Base-by-base conservation (phyloP, 2,113 vertebrate species). In the Saccopteryx bilineata region DNA sequence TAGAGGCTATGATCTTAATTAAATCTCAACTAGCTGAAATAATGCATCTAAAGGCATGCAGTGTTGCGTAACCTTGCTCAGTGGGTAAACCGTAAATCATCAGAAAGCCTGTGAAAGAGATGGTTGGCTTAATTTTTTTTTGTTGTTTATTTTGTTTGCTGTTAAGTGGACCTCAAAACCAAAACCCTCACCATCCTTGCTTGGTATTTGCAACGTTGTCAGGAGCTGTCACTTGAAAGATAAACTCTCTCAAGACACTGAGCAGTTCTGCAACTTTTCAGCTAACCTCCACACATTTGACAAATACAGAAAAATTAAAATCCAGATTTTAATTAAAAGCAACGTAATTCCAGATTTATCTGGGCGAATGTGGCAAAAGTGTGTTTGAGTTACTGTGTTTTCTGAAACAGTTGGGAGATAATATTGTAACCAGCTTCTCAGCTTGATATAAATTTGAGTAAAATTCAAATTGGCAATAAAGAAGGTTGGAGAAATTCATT, bases 1-100 rank as follows among this genome's bases (percentile, higher is more conserved):
- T 99, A 98, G 98, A 98, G 98, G 98, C 99, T 99, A 99, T 98
- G 99, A 99, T 99, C 99, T 99, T 99, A 99, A 99, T 99, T 99
- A 99, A 99, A 99, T 99, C 99, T 99, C 99, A 99, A 98, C 98
- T 98, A 98, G 98, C 98, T 99, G 98, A 98, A 99, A 99, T 99
- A 99, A 99, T 98, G 98, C 98, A 98, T 99, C 99, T 99, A 98
- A 99, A 99, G 98, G 98, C 99, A 98, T 97, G 98, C 98, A 98
- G 97, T 90, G 98, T 99, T 99, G 99, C 98, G 90, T 99, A 99
- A 99, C 99, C 98, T 98, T 98, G 98, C 97, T 97, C 98, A 98
- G 98, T 98, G 98, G 98, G 98, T 99, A 98, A 98, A 99, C 98
- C 98, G 98, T 99, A 99, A 99, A 99, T 99, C 98, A 99, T 98